Percentiles rank a stretch among this genome's conserved stretches.
Conservation (phyloP, 2,797 vertebrate genomes). For the Steatocranus sp. region DNA sequence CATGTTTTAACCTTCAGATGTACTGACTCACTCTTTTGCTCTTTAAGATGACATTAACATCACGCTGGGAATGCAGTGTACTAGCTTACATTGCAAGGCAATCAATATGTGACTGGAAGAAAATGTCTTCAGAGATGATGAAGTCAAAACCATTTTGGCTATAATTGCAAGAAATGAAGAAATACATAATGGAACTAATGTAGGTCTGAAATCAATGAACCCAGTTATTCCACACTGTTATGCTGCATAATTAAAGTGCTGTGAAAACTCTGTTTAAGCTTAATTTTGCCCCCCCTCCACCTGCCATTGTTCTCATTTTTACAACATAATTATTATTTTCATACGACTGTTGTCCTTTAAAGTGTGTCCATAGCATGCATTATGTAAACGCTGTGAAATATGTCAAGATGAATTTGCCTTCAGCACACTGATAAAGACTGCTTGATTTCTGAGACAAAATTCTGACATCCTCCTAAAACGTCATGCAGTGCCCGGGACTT, state of each 20-base stretch:
- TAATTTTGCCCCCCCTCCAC: not conserved
- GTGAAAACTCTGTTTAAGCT: not conserved
- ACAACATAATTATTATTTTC: not conserved
- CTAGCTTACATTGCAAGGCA: not conserved
- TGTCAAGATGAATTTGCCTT: not conserved
- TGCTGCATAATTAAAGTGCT: conserved; percentile 2
- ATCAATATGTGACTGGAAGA: not conserved
- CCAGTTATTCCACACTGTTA: conserved; percentile 22
- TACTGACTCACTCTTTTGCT: not conserved
- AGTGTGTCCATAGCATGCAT: not conserved
- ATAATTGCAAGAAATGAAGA: not conserved
- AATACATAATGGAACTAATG: not conserved
- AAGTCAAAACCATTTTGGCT: not conserved
- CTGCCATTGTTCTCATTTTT: not conserved
- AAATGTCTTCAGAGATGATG: not conserved
- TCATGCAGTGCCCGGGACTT: not conserved
- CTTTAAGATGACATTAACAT: not conserved
- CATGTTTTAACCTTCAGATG: not conserved
- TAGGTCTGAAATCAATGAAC: not conserved
- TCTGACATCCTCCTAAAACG: not conserved
- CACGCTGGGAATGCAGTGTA: not conserved
- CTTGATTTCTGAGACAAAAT: not conserved
- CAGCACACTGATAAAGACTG: not conserved
- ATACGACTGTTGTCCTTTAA: not conserved
- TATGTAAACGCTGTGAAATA: not conserved